Evolutionary conservation across 2,113 vertebrate genomes (phyloP), one percentile per base, ranked within the genome.

Genomic region (Rhipidura dahli): DNA sequence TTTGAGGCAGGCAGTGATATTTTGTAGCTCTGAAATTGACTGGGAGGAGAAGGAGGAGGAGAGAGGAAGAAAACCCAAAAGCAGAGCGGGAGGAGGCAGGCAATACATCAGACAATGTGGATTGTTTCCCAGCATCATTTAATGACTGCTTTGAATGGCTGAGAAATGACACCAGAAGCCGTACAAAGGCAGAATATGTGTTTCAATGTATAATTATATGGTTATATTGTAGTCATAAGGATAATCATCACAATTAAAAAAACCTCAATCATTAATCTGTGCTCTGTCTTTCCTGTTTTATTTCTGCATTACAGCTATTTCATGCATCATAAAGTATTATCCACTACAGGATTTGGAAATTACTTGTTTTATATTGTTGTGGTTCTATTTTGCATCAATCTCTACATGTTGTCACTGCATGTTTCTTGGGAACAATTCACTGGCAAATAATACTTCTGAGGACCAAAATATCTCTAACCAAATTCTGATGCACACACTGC

Each of bases 341-440:
- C 88, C 83, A 89, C 69, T 66, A 68, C 73, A 91, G 75, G 77
- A 69, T 84, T 86, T 95, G 93, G 86, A 93, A 97, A 94, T 42
- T 6, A 54, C 39, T 92, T 66, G 22, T 28, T 94, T 78, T 63
- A 16, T 49, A 53, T 45, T 82, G 22, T n/a, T 60, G 28, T 33
- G n/a, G 5, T 39, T 54, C 39, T 35, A 56, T 83, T 83, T 77
- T 76, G 7, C 61, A 50, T 87, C 44, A n/a, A 5, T 50, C 35
- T 73, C 33, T 63, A 47, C 19, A 76, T 28, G 11, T 47, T 66
- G 26, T 68, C 2, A 0, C 15, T 76, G 24, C 22, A 9, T 45
- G 37, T 92, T 66, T 70, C 30, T 66, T 33, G 49, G 33, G 81
- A 83, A 66, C 35, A 81, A 39, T 63, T 51, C 73, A 20, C 59